Percentiles rank a stretch among this genome's conserved stretches.
These are phyloP conservation scores for Drosophila fuyamai DNA, from an alignment of 1,140 invertebrate genomes.

Conservation along the genomic window DNA sequence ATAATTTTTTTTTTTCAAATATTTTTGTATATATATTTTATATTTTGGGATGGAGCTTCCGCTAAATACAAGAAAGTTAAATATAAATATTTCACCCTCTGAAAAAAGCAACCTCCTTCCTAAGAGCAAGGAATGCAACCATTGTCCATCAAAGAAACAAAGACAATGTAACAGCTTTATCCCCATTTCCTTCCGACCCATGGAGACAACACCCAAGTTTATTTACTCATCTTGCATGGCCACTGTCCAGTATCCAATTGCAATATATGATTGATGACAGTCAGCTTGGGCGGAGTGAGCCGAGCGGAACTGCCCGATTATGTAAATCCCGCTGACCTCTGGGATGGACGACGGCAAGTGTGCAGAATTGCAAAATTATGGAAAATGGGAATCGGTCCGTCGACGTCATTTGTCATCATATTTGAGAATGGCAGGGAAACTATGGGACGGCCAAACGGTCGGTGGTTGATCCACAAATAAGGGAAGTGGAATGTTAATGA, in stretches of 20 bases:
- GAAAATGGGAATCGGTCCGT: constrained; percentile 58
- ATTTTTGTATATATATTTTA: neutral
- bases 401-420: constrained; percentile 69
- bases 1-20: neutral
- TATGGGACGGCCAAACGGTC: constrained; percentile 9
- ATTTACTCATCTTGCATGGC: constrained; percentile 14
- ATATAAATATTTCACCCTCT: no score
- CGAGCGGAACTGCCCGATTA: constrained; percentile 53
- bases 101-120: neutral
- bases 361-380: constrained; percentile 75
- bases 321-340: constrained; percentile 69
- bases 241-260: constrained; percentile 15
- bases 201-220: neutral
- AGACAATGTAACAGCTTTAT: neutral
- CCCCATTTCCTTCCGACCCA: neutral
- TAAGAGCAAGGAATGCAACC: neutral
- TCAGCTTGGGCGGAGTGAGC: constrained; percentile 4
- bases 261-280: constrained; percentile 64
- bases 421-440: constrained; percentile 25
- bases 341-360: constrained; percentile 58
- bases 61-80: no score
- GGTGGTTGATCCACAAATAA: constrained; percentile 21
- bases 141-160: neutral
- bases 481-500: constrained; percentile 56
- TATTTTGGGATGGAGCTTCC: no score